A percentile compares a stretch with the other conserved stretches of the same genome.
phyloP scores from a whole-genome alignment of 2,888 invertebrate species.

The Tinea pellionella region DNA sequence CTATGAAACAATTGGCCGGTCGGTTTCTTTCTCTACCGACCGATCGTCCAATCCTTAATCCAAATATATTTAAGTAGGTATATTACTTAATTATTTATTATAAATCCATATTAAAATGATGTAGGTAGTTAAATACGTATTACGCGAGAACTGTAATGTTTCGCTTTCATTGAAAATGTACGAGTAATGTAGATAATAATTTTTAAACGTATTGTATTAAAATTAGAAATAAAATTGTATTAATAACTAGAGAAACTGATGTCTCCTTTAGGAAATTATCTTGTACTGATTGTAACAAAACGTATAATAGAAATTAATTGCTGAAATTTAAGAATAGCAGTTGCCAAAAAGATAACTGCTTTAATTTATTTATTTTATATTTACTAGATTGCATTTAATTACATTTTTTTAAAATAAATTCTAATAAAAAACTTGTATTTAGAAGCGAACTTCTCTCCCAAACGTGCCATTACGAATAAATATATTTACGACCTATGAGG shows the following conservation, averaged over 20 bases:
- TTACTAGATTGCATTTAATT: neutral
- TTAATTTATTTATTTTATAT: neutral
- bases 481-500: neutral
- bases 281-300: conserved; percentile 1
- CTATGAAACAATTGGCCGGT: too few species aligned
- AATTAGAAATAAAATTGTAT: neutral
- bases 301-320: neutral
- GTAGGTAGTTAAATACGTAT: conserved; percentile 2
- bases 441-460: neutral
- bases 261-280: conserved; percentile 3
- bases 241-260: neutral
- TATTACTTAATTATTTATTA: neutral
- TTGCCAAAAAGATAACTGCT: neutral
- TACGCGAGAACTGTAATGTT: neutral
- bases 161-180: neutral
- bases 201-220: neutral
- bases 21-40: too few species aligned
- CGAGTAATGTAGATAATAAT: neutral
- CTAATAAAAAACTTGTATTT: neutral
- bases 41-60: neutral
- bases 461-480: neutral
- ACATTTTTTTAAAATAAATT: neutral
- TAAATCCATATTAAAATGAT: neutral
- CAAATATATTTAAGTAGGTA: neutral
- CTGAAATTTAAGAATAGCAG: neutral